A percentile compares a stretch with the other conserved stretches of the same genome.
phyloP scores from a whole-genome alignment of 2,888 invertebrate species.

The Lochmaea capreae region DNA sequence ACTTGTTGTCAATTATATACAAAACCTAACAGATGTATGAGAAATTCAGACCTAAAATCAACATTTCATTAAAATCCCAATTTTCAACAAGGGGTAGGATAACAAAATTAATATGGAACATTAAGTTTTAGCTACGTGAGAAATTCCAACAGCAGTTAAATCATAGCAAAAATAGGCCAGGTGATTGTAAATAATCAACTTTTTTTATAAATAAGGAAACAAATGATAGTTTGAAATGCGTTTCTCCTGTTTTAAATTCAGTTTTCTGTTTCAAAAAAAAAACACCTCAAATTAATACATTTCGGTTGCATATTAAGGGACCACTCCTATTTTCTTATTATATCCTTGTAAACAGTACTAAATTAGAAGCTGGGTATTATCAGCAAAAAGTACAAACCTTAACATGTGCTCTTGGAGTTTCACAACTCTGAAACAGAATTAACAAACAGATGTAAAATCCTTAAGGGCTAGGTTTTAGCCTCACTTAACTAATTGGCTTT shows the following conservation, averaged over 20 bases:
- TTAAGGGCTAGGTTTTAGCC: conserved; percentile 18
- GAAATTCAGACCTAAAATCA: conserved; percentile 26
- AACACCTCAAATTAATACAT: neutral
- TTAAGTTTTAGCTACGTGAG: neutral
- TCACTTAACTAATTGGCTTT: conserved; percentile 34
- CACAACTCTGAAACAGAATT: conserved; percentile 19
- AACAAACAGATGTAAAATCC: conserved; percentile 33
- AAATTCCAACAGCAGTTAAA: neutral
- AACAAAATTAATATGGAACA: conserved; percentile 1
- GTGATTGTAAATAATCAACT: neutral
- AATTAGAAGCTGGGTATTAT: neutral
- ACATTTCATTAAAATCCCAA: conserved; percentile 17
- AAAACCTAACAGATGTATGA: conserved; percentile 21
- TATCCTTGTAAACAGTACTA: neutral
- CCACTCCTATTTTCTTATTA: neutral
- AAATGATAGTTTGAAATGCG: no score
- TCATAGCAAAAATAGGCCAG: neutral
- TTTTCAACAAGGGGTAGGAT: neutral
- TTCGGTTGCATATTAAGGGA: neutral
- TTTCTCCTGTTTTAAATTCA: no score
- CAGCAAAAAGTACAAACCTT: neutral
- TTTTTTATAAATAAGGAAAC: neutral
- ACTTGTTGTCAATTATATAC: no score
- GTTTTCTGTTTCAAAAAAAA: no score
- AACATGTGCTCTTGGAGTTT: conserved; percentile 6